These are phyloP conservation scores for Gymnothorax javanicus DNA, from an alignment of 2,797 vertebrate species.

Conservation along the genomic window DNA sequence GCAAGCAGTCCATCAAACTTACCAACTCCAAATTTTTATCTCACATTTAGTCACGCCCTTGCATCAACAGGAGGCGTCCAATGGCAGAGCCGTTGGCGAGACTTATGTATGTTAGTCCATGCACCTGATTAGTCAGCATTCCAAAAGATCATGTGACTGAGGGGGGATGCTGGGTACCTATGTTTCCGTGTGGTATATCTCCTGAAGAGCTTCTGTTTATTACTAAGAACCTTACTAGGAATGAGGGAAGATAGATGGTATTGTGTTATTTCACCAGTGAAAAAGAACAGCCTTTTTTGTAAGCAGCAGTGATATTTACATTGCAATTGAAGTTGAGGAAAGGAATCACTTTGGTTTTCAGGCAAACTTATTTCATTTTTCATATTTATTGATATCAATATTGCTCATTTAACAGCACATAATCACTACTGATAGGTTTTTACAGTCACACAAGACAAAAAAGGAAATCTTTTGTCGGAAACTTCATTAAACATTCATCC, in stretches of 20 bases:
- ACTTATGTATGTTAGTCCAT: constrained; percentile 68
- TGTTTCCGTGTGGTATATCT: constrained; percentile 88
- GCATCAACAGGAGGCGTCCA: neutral
- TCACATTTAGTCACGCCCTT: neutral
- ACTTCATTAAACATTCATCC: constrained; percentile 25
- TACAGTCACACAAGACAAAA: neutral
- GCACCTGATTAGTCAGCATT: constrained; percentile 94
- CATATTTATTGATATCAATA: neutral
- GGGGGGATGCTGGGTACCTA: constrained; percentile 90
- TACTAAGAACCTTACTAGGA: constrained; percentile 95
- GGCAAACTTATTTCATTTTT: constrained; percentile 16
- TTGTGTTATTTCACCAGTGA: constrained; percentile 72
- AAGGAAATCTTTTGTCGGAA: neutral
- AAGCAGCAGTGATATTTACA: constrained; percentile 31
- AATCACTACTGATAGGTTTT: neutral
- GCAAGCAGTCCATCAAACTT: neutral
- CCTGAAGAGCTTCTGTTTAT: constrained; percentile 98
- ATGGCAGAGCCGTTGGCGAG: neutral
- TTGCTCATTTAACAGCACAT: neutral
- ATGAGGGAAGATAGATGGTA: constrained; percentile 87
- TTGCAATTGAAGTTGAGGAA: neutral
- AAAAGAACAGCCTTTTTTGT: constrained; percentile 52
- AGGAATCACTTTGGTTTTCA: neutral
- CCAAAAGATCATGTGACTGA: constrained; percentile 81
- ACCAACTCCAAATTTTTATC: neutral